Base-by-base conservation (phyloP, 92 coral and sea anemone species). In the Ricordea florida region DNA sequence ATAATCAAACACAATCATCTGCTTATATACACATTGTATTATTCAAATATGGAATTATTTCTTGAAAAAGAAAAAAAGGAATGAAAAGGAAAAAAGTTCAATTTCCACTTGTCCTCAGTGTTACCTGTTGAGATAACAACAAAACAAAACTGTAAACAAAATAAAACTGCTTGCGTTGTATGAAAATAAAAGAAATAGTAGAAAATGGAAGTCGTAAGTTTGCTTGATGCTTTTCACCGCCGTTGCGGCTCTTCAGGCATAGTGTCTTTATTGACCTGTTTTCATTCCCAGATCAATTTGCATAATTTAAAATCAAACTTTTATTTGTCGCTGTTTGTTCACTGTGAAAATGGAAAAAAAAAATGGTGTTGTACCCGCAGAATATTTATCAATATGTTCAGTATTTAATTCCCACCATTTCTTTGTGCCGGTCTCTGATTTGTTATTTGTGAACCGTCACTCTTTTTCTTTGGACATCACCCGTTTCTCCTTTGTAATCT, bases 211-310 rank as follows among this genome's bases (percentile, higher is more conserved):
- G 24, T 29, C 40, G 18, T 56, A 1, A 56, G 0, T 56, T 56
- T 29, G 63, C 42, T 56, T 30, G n/a, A 56, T 29, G 63, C 63
- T 56, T 56, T 56, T 56, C 63, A 56, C 63, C 26, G 42, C 63
- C 33, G 42, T 56, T 29, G 41, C 40, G 20, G 40, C 63, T 56
- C 63, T 27, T 56, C 40, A 15, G 36, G 59, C 31, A 51, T 51
- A 48, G 57, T 49, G 57, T 52, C 60, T 52, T 52, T 15, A 52
- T 4, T 52, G 60, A 52, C 60, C 25, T 52, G 36, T 23, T 52
- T 21, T 52, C 60, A 5, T 52, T 52, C 18, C 2, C 25, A 25
- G 37, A 52, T 17, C 60, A 52, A 52, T 27, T 52, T 52, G 34
- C 60, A 17, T 52, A 52, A 25, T 52, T 52, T 25, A 16, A 52